These are phyloP conservation scores for Capromys pilorides DNA, from an alignment of 2,797 vertebrate species.

Conservation along the genomic window DNA sequence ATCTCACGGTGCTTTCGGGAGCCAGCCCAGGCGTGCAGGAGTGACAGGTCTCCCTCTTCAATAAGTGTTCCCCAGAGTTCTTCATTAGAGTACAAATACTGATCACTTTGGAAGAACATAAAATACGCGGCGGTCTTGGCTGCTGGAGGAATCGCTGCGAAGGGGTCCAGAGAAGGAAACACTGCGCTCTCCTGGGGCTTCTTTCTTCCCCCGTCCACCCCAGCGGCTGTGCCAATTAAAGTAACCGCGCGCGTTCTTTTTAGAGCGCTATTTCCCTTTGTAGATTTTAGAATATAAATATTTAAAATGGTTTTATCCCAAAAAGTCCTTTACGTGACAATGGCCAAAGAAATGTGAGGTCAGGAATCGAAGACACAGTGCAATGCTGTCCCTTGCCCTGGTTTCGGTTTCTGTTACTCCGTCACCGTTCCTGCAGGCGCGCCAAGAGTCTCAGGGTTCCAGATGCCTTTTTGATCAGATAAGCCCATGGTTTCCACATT, in stretches of 20 bases:
- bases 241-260: slow-evolving; percentile 57
- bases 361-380: neutral
- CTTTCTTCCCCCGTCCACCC: slow-evolving; percentile 71
- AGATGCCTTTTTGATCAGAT: slow-evolving; percentile 22
- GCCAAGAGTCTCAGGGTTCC: neutral
- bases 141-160: slow-evolving; percentile 72
- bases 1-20: slow-evolving; percentile 15
- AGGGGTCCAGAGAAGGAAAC: slow-evolving; percentile 76
- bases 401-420: slow-evolving; percentile 27
- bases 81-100: slow-evolving; percentile 40
- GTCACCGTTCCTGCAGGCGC: neutral
- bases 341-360: neutral
- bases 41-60: neutral
- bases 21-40: neutral
- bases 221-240: slow-evolving; percentile 83
- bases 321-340: neutral
- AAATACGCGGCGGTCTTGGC: slow-evolving; percentile 73
- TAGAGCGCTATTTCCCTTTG: slow-evolving; percentile 71
- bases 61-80: neutral
- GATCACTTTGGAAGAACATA: slow-evolving; percentile 64
- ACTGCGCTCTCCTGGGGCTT: slow-evolving; percentile 80
- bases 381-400: neutral
- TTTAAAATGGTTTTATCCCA: slow-evolving; percentile 58
- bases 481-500: slow-evolving; percentile 59
- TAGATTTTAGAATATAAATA: slow-evolving; percentile 75